Percentiles rank a stretch among this genome's conserved stretches.
Conservation (phyloP, 2,113 vertebrate genomes). For the Stegastes partitus region DNA sequence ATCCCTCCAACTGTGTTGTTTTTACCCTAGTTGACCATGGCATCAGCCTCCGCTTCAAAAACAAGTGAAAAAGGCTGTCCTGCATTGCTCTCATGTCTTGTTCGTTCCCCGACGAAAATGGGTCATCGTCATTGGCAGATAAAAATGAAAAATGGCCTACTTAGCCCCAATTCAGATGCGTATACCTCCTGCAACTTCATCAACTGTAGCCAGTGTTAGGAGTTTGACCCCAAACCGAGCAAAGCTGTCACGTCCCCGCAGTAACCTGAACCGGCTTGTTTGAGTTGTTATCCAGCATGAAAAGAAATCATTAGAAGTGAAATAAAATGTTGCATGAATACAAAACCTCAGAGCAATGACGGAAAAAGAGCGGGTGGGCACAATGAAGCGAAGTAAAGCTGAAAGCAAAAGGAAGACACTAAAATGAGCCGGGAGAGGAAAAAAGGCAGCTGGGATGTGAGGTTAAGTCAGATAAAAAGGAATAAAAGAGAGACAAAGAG, state of each 20-base stretch:
- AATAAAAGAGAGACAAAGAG: constrained; percentile 54
- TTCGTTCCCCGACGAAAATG: constrained; percentile 52
- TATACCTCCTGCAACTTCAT: constrained; percentile 34
- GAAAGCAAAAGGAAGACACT: constrained; percentile 47
- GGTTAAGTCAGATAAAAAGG: constrained; percentile 60
- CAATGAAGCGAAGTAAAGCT: constrained; percentile 49
- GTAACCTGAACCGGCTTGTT: constrained; percentile 33
- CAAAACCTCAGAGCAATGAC: constrained; percentile 34
- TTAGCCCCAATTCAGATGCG: constrained; percentile 49
- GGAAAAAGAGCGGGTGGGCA: constrained; percentile 33
- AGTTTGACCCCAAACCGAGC: constrained; percentile 36
- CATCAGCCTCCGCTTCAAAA: constrained; percentile 15
- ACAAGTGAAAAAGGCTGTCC: constrained; percentile 31
- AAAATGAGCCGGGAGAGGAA: constrained; percentile 24
- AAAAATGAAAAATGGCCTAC: constrained; percentile 63
- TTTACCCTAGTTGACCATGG: constrained; percentile 20
- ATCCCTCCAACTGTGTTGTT: constrained; percentile 22
- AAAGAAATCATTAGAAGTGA: constrained; percentile 22
- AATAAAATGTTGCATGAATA: constrained; percentile 40
- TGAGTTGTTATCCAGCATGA: constrained; percentile 14
- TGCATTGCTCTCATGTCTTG: constrained; percentile 44
- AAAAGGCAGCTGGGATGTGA: constrained; percentile 26
- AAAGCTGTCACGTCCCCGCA: constrained; percentile 5
- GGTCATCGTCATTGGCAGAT: constrained; percentile 64
- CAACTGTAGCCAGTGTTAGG: constrained; percentile 20